Evolutionary conservation across 2,888 invertebrate genomes (phyloP), one percentile per base, ranked within the genome.

Genomic region (Mylabris sibirica): DNA sequence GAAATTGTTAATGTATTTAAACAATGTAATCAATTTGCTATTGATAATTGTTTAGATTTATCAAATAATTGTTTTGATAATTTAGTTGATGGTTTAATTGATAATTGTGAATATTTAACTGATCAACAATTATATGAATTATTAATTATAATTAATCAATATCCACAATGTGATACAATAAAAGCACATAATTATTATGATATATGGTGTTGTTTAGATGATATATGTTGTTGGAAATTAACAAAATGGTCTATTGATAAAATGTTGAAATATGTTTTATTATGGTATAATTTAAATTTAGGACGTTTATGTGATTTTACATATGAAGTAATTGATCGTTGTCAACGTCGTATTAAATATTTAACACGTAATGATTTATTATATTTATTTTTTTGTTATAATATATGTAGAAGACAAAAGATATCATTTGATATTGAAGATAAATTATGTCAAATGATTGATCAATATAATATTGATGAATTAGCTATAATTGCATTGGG

Each of bases 401-500:
- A 91, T 78, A 76, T 90, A 3, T 81, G 86, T 70, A 86, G 93
- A 61, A 88, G 84, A 68, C 81, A 88, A 5, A 82, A 88, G 9
- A 83, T 88, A 68, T 88, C 91, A 85, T 91, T 91, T 74, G 90
- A 91, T 75, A 86, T 92, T 64, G 92, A 94, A 84, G 80, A 87
- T 61, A 85, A 86, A 57, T 77, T 92, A 65, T 82, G 86, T 35
- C 79, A 86, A 3, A 83, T 84, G 65, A 85, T 91, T n/a, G 77
- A 88, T 8, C 79, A 87, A 26, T 87, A 93, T 79, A 87, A 85
- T 24, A 75, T 90, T 6, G 88, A 91, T 73, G 93, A 95, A 79
- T 82, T 94, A 68, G 91, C 90, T 12, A 87, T 94, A 14, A 87
- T 92, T 75, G 88, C 91, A 4, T 90, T 93, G 89, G 93, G 92